Conservation (phyloP, 2,797 vertebrate species). For the Remorina albescens region DNA sequence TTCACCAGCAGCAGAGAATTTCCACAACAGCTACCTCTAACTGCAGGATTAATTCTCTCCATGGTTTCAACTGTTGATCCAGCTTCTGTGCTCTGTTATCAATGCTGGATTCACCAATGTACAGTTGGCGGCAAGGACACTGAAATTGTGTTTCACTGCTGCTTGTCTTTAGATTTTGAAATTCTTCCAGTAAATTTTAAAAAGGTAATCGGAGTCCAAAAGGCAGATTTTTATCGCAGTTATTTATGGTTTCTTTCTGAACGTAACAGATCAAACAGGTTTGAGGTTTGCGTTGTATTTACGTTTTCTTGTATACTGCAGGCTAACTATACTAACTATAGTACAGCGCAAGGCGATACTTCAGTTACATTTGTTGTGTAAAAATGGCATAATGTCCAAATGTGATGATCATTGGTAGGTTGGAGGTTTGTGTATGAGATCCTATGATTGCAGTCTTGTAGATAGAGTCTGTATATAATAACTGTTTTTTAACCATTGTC, state of each 20-base stretch:
- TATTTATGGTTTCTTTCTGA: conserved; percentile 20
- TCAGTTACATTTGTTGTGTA: not conserved
- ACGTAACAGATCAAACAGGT: not conserved
- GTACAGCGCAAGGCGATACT: no score
- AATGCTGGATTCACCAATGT: not conserved
- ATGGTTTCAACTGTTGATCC: no score
- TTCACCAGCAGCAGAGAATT: no score
- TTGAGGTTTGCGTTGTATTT: conserved; percentile 5
- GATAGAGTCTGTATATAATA: not conserved
- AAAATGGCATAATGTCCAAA: not conserved
- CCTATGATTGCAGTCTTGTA: not conserved
- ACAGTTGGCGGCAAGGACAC: conserved; percentile 1
- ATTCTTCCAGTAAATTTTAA: not conserved
- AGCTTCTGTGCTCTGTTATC: conserved; percentile 18
- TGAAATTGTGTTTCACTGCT: not conserved
- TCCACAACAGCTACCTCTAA: not conserved
- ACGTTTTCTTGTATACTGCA: not conserved
- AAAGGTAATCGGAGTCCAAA: not conserved
- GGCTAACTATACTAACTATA: not conserved
- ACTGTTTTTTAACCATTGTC: not conserved
- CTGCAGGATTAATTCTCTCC: conserved; percentile 9
- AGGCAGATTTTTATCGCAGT: not conserved
- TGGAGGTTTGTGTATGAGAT: not conserved
- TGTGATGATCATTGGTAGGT: not conserved
- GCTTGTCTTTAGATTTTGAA: not conserved